Percentiles rank a stretch among this genome's conserved stretches.
phyloP scores from a whole-genome alignment of 1,140 invertebrate genomes.

The Teleogryllus occipitalis region DNA sequence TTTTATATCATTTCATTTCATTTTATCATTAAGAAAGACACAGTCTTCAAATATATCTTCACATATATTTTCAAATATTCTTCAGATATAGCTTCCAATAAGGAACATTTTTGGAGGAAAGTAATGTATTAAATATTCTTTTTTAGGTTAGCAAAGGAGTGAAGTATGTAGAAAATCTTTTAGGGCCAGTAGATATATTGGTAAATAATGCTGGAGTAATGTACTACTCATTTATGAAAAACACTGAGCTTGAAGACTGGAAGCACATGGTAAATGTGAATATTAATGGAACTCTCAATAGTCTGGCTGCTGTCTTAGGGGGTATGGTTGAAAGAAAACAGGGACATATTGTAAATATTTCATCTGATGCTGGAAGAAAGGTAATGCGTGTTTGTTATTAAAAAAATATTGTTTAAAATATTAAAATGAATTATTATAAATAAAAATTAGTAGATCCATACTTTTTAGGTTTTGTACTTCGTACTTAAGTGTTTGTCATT shows the following conservation, averaged over 20 bases:
- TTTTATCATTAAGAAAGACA: too few species aligned
- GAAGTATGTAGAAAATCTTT: conserved; percentile 20
- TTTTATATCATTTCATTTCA: too few species aligned
- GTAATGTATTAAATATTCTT: neutral
- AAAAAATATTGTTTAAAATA: neutral
- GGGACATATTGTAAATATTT: conserved; percentile 30
- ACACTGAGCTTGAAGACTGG: conserved; percentile 27
- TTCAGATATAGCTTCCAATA: neutral
- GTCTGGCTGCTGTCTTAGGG: conserved; percentile 26
- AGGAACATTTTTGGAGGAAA: too few species aligned
- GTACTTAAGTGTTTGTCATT: too few species aligned
- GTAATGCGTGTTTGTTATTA: conserved; percentile 14
- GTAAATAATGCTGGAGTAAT: conserved; percentile 30
- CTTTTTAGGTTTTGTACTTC: too few species aligned
- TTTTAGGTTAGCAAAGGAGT: conserved; percentile 24
- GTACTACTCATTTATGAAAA: conserved; percentile 29
- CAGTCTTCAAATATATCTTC: neutral
- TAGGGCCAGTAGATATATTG: conserved; percentile 28
- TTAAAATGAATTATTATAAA: too few species aligned
- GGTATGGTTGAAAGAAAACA: conserved; percentile 25
- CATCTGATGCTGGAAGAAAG: conserved; percentile 29
- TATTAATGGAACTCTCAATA: conserved; percentile 28
- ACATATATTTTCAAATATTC: neutral
- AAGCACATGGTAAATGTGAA: conserved; percentile 28
- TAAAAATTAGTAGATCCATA: too few species aligned